Evolutionary conservation across 2,113 vertebrate genomes (phyloP).

Genomic region (Philantomba maxwellii): DNA sequence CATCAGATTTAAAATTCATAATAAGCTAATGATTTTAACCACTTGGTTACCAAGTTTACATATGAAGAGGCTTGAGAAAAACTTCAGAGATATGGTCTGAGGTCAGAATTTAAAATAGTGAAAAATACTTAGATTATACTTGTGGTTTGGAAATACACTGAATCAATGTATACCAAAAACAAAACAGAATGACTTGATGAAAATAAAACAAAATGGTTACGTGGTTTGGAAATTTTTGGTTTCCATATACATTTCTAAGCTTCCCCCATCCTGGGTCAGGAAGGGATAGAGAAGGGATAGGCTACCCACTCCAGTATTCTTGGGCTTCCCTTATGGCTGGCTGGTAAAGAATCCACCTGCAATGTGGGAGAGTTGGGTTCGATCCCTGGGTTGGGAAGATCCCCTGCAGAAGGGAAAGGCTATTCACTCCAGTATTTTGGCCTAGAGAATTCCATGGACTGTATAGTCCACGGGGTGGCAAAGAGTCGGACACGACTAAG

Average conservation of each 20-base stretch:
- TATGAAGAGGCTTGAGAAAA: not conserved
- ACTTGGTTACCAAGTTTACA: not conserved
- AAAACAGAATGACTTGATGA: not conserved
- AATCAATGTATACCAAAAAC: not conserved
- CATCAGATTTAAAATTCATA: not conserved
- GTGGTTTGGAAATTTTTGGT: not conserved
- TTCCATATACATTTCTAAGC: not conserved
- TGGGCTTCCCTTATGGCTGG: not conserved
- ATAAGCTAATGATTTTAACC: not conserved
- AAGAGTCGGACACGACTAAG: not conserved
- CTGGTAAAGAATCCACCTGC: not conserved
- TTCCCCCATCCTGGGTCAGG: not conserved
- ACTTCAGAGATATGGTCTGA: not conserved
- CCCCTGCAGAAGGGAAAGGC: not conserved
- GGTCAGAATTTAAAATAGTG: not conserved
- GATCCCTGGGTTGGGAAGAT: not conserved
- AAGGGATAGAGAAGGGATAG: not conserved
- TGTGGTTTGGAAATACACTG: not conserved
- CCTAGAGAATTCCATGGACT: not conserved
- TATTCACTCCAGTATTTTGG: no score
- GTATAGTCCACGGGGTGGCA: not conserved
- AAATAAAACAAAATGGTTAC: not conserved
- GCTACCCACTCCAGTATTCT: not conserved
- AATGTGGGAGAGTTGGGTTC: not conserved
- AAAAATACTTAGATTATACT: not conserved